phyloP scores from a whole-genome alignment of 2,797 vertebrate species.

The Enteromius paludinosus region DNA sequence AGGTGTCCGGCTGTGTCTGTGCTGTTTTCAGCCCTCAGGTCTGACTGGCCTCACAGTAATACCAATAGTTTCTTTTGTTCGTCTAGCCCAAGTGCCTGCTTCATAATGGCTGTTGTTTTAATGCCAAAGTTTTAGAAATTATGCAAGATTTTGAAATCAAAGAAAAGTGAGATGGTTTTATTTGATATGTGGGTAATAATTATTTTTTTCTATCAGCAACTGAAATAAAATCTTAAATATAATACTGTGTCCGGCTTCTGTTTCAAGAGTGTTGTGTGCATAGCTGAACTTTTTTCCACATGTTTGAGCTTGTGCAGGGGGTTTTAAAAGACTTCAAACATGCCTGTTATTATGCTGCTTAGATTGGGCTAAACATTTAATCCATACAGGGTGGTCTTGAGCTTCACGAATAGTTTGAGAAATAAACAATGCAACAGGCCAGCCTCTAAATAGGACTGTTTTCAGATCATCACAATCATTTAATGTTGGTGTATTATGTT shows the following conservation, averaged over 20 bases:
- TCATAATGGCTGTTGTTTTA: slow-evolving; percentile 48
- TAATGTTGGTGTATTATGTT: background rate
- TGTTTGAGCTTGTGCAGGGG: slow-evolving; percentile 3
- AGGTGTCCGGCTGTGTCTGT: slow-evolving; percentile 14
- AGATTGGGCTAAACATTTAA: background rate
- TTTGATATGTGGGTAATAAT: slow-evolving; percentile 50
- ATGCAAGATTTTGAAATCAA: slow-evolving; percentile 50
- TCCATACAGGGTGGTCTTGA: background rate
- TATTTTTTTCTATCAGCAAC: slow-evolving; percentile 56
- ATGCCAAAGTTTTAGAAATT: slow-evolving; percentile 48
- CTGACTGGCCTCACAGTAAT: slow-evolving; percentile 8
- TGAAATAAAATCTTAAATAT: slow-evolving; percentile 57
- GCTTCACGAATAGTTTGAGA: background rate
- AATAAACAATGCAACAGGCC: background rate
- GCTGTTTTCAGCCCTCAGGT: background rate
- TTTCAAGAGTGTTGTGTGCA: background rate
- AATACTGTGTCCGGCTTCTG: background rate
- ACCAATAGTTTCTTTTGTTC: background rate
- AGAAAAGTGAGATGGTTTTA: slow-evolving; percentile 30
- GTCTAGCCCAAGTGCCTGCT: slow-evolving; percentile 47
- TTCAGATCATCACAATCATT: background rate
- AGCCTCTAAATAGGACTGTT: background rate
- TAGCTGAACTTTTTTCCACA: background rate
- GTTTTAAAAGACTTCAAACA: background rate
- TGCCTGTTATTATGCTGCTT: background rate